Percentiles rank a stretch among this genome's conserved stretches.
Evolutionary conservation across 2,797 vertebrate genomes (phyloP).

Genomic region (Phoebastria nigripes): DNA sequence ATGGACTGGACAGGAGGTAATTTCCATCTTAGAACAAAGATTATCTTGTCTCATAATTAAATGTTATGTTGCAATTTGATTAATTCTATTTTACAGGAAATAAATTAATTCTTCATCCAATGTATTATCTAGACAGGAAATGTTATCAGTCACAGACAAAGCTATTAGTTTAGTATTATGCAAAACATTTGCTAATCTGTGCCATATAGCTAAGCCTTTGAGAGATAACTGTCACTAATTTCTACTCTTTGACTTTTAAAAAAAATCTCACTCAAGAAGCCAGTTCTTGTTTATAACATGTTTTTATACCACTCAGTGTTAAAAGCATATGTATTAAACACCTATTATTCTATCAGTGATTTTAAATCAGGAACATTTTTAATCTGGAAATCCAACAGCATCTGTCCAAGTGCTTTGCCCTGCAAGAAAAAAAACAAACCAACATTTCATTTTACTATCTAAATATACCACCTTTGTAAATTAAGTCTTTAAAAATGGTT

Average conservation of each 20-base stretch:
- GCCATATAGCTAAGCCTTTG: background rate
- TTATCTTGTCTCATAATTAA: background rate
- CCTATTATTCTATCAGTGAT: slow-evolving; percentile 79
- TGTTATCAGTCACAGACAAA: slow-evolving; percentile 25
- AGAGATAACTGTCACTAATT: slow-evolving; percentile 21
- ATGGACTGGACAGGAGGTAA: background rate
- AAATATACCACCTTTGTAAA: background rate
- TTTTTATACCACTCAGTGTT: slow-evolving; percentile 25
- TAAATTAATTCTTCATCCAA: slow-evolving; percentile 47
- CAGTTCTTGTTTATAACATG: slow-evolving; percentile 16
- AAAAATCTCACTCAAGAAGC: background rate
- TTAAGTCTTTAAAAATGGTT: background rate
- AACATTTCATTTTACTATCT: background rate
- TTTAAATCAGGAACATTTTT: slow-evolving; percentile 85
- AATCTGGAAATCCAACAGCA: slow-evolving; percentile 86
- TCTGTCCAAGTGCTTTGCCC: slow-evolving; percentile 88
- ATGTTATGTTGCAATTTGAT: background rate
- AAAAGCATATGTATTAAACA: background rate
- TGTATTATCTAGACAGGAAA: slow-evolving; percentile 10
- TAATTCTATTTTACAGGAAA: slow-evolving; percentile 49
- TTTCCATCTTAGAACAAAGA: background rate
- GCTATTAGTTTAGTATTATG: slow-evolving; percentile 28
- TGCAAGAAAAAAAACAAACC: slow-evolving; percentile 32
- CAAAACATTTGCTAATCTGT: slow-evolving; percentile 19
- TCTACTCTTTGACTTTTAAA: background rate